Evolutionary conservation across 23 tunicate genomes (phyloP), one percentile per base, ranked within the genome.

Genomic region (Phallusia fumigata): DNA sequence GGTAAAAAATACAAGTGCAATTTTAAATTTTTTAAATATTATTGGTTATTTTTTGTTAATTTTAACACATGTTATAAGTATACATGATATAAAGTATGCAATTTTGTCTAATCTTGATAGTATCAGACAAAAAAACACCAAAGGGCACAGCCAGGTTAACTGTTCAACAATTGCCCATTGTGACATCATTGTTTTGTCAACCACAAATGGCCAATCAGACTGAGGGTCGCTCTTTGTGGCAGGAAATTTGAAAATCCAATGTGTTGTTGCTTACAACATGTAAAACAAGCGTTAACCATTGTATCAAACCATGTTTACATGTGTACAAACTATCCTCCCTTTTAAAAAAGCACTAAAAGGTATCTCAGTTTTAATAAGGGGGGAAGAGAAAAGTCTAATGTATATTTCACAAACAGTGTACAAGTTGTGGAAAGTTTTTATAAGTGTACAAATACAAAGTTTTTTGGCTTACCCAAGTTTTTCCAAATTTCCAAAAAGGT

Each of bases 161-260:
- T 40, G 47, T 5, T 21, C 16, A 58, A 21, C 69, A 58, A 58
- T 58, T 58, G 13, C 69, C 28, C 69, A 58, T 58, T 58, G 69
- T 58, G 69, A 58, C 69, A 58, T 58, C 69, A 58, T 58, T 58
- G 80, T 77, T 77, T 77, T 35, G 53, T 77, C 80, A 77, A 77
- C 80, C 53, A 26, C 52, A 6, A 18, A 30, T 0, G 16, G 53
- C 91, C 91, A 87, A 87, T 87, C 44, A 76, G 91, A 76, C 21
- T 74, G 86, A 31, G 77, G 52, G 28, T 26, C 47, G 47, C 3
- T 30, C 31, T 24, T 72, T 19, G 52, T 73, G 86, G 91, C 86
- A 87, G 81, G 86, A 81, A 81, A 81, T 87, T 86, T 78, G 74
- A 86, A 86, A 80, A 31, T 32, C 24, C 28, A 58, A 24, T 22